Conservation (phyloP, 2,888 invertebrate genomes). For the Hypsopygia costalis region DNA sequence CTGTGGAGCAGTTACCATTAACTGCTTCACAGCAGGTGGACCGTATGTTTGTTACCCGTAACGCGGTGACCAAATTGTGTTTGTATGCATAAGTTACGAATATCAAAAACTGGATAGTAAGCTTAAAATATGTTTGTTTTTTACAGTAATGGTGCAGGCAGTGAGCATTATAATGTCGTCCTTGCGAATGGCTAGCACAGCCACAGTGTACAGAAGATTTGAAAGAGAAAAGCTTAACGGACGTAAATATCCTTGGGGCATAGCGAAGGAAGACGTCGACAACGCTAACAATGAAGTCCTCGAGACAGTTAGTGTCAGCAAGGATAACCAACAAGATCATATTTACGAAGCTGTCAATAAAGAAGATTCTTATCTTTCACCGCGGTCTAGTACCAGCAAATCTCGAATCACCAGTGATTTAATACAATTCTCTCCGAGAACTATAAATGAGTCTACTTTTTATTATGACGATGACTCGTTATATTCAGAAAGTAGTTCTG, state of each 20-base stretch:
- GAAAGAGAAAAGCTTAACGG: constrained; percentile 88
- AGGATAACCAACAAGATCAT: constrained; percentile 26
- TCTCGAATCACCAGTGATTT: constrained; percentile 41
- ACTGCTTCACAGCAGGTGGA: too few relatives aligned
- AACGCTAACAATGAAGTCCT: constrained; percentile 46
- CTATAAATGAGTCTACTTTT: constrained; percentile 34
- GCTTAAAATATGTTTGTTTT: constrained; percentile 2
- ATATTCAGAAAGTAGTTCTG: constrained; percentile 53
- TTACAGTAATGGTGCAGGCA: constrained; percentile 83
- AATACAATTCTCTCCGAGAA: constrained; percentile 53
- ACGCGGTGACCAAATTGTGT: too few relatives aligned
- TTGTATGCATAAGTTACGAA: too few relatives aligned
- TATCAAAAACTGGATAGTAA: too few relatives aligned
- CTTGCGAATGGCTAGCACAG: constrained; percentile 85
- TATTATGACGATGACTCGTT: constrained; percentile 28
- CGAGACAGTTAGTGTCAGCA: constrained; percentile 24
- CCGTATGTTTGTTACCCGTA: too few relatives aligned
- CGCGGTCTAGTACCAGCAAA: constrained; percentile 1
- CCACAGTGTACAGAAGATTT: constrained; percentile 87
- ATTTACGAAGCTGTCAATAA: constrained; percentile 48
- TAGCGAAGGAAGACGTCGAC: constrained; percentile 25
- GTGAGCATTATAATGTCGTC: constrained; percentile 84
- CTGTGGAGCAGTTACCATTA: too few relatives aligned
- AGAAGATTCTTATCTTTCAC: constrained; percentile 15
- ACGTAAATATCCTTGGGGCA: constrained; percentile 86